Base-by-base conservation (phyloP, 2,888 invertebrate species). In the Strigamia crassipes region DNA sequence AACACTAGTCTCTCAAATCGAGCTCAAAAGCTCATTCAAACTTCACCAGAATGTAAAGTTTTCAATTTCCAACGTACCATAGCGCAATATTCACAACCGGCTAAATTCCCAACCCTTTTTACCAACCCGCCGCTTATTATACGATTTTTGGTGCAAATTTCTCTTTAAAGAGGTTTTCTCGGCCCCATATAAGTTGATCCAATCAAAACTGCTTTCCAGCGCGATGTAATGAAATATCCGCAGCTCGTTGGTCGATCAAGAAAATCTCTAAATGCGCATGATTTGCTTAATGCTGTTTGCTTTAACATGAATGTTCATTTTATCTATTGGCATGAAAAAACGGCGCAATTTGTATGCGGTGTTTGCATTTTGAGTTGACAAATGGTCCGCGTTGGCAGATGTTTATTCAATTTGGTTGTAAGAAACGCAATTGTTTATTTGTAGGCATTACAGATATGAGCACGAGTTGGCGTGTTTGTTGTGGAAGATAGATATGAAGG, bases 391-490 rank as follows among this genome's bases (percentile, higher is more conserved):
- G n/a, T n/a, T 15, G 42, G 42, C 15, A 3, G 15, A 42, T 27
- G 27, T 38, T 38, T 38, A 38, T 38, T 38, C 38, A 38, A 38
- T 38, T 9, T 38, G 38, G 1, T 38, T 10, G 1, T 46, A 46
- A 46, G 46, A 46, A 15, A 46, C 5, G 46, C 23, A 66, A 66
- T 27, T 23, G 10, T 66, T 23, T 73, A 15, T 73, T 83, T 85
- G 9, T 83, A 89, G 89, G 83, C 89, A 89, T 84, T 88, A 89
- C 86, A 86, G 87, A 41, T 90, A 89, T 84, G 90, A 90, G 85
- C 89, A 89, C 83, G 89, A 90, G 84, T 86, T 90, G 34, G 89
- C 89, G 1, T 88, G 89, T 15, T 85, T 89, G 83, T 86, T 90
- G 78, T 90, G 90, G 90, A 88, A 88, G 83, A 89, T 90, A 46